These are phyloP conservation scores for Tamandua tetradactyla DNA, from an alignment of 2,797 vertebrate species.

Conservation along the genomic window DNA sequence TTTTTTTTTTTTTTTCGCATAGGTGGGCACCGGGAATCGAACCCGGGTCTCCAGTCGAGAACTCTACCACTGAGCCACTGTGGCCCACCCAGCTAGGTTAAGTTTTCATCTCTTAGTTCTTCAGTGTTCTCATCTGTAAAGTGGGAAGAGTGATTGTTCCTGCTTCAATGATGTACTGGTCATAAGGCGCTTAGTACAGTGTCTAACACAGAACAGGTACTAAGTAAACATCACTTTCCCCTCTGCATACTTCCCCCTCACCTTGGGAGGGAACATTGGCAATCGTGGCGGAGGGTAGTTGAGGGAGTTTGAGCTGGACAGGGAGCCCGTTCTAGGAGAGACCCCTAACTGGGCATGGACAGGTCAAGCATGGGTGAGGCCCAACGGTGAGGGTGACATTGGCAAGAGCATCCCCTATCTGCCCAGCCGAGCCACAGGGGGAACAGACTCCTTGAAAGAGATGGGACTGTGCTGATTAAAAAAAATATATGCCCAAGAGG, in stretches of 20 bases:
- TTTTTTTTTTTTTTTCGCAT: no score
- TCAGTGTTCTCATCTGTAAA: no score
- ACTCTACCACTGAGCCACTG: no score
- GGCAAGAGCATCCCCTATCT: background rate
- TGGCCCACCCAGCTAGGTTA: no score
- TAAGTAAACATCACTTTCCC: background rate
- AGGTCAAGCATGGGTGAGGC: accelerated
- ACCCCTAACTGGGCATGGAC: accelerated
- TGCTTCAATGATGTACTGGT: background rate
- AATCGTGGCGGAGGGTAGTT: background rate
- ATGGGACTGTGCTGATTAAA: background rate
- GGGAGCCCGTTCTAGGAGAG: background rate
- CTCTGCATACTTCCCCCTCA: background rate
- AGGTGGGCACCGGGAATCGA: no score
- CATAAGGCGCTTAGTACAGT: background rate
- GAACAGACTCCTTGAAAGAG: background rate
- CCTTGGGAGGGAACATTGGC: background rate
- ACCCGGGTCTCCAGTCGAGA: no score
- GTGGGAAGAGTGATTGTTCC: background rate
- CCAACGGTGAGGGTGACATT: accelerated
- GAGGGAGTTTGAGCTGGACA: background rate
- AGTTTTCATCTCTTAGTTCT: background rate
- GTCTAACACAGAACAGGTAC: background rate
- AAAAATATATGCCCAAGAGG: background rate
- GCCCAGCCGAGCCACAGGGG: no score